phyloP scores from a whole-genome alignment of 1,140 invertebrate genomes.

The Anadara kagoshimensis region DNA sequence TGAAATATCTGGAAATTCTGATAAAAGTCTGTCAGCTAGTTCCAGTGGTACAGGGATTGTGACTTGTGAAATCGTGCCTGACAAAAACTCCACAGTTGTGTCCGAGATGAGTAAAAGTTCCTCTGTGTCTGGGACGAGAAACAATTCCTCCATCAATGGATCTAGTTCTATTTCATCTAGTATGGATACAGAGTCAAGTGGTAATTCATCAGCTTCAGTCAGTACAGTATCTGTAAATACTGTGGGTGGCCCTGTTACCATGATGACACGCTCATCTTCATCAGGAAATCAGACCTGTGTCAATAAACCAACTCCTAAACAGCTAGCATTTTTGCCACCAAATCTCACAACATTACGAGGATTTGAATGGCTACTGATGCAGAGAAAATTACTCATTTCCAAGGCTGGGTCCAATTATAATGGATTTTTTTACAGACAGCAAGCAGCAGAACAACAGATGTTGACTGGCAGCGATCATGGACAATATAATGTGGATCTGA shows the following conservation, averaged over 20 bases:
- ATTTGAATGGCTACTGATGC: slow-evolving; percentile 18
- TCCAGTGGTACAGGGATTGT: too few species aligned
- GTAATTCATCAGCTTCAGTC: background rate
- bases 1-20: too few species aligned
- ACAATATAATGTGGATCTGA: background rate
- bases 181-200: background rate
- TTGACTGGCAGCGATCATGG: too few species aligned
- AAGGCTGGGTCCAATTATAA: slow-evolving; percentile 16
- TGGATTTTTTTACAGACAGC: slow-evolving; percentile 14
- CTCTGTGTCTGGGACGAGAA: background rate
- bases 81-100: too few species aligned
- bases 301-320: background rate
- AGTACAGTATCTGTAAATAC: background rate
- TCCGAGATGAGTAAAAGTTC: too few species aligned
- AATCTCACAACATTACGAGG: slow-evolving; percentile 17
- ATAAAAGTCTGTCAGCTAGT: too few species aligned
- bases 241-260: too few species aligned
- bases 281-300: too few species aligned
- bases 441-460: background rate
- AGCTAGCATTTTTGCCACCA: slow-evolving; percentile 18
- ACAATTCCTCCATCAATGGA: background rate
- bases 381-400: slow-evolving; percentile 15
- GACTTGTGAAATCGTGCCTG: too few species aligned
- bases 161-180: background rate
- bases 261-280: too few species aligned